These are phyloP conservation scores for Galaxias olidus DNA, from an alignment of 2,797 vertebrate species.

Conservation along the genomic window DNA sequence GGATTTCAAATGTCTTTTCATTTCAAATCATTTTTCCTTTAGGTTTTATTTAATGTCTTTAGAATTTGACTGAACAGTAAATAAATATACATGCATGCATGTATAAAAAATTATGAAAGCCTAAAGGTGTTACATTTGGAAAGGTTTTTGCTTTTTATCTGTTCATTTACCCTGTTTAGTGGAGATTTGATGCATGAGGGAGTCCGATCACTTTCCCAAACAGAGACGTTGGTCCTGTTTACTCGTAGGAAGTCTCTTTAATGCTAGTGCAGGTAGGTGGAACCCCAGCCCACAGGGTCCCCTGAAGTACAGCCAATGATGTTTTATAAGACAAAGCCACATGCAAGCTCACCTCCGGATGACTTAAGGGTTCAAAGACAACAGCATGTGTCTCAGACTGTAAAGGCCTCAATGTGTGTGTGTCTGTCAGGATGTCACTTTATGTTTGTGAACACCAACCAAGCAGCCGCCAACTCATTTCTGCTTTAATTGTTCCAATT, in stretches of 20 bases:
- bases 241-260: not conserved
- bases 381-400: slow-evolving; percentile 8
- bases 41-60: not conserved
- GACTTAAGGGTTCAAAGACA: slow-evolving; percentile 13
- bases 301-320: not conserved
- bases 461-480: slow-evolving; percentile 1
- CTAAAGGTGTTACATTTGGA: too few species aligned
- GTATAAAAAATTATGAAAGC: too few species aligned
- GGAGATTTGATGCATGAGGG: too few species aligned
- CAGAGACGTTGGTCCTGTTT: not conserved
- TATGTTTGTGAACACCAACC: not conserved
- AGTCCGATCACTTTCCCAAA: too few species aligned
- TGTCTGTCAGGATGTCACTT: slow-evolving; percentile 22
- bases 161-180: too few species aligned
- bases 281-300: not conserved
- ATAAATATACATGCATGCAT: slow-evolving; percentile 20
- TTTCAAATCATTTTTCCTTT: not conserved
- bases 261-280: not conserved
- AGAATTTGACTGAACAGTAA: too few species aligned
- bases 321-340: slow-evolving; percentile 8
- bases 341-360: slow-evolving; percentile 15
- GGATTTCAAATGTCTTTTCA: too few species aligned
- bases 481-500: not conserved
- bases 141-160: too few species aligned
- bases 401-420: slow-evolving; percentile 5